Percentiles rank a stretch among this genome's conserved stretches.
Evolutionary conservation across 1,140 invertebrate species (phyloP).

Genomic region (Nasonia giraulti): DNA sequence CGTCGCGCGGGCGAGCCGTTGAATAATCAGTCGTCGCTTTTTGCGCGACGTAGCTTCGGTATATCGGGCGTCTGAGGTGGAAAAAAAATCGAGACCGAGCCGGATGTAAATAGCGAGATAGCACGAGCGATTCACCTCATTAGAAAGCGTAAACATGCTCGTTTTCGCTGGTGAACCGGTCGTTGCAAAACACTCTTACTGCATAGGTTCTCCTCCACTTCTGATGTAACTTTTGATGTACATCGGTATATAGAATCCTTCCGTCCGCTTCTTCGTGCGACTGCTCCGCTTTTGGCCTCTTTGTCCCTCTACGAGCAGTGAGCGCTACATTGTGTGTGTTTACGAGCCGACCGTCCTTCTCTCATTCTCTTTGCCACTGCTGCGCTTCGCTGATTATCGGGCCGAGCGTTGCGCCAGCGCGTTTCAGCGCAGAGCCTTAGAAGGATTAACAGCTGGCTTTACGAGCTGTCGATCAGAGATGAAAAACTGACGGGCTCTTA

Average conservation of each 20-base stretch:
- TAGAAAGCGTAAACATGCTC: too few species aligned
- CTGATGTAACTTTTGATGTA: neutral
- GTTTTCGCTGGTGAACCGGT: neutral
- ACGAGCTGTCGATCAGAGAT: neutral
- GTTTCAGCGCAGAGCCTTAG: neutral
- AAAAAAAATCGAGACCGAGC: neutral
- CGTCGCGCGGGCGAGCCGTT: neutral
- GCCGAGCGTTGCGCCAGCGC: neutral
- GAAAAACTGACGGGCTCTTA: too few species aligned
- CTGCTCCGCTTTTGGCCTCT: neutral
- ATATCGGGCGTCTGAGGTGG: neutral
- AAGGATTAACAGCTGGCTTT: neutral
- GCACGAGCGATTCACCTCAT: neutral
- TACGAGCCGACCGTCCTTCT: neutral
- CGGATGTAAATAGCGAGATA: constrained; percentile 32
- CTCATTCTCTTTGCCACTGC: neutral
- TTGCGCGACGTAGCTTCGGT: neutral
- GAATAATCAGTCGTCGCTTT: neutral
- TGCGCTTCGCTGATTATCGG: constrained; percentile 31
- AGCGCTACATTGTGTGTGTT: neutral
- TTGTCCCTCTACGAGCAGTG: neutral
- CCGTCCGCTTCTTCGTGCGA: neutral
- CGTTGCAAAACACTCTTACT: neutral
- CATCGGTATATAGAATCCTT: neutral
- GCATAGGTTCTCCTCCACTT: too few species aligned